Evolutionary conservation across 2,113 vertebrate species (phyloP).

Genomic region (Oncorhynchus nerka): DNA sequence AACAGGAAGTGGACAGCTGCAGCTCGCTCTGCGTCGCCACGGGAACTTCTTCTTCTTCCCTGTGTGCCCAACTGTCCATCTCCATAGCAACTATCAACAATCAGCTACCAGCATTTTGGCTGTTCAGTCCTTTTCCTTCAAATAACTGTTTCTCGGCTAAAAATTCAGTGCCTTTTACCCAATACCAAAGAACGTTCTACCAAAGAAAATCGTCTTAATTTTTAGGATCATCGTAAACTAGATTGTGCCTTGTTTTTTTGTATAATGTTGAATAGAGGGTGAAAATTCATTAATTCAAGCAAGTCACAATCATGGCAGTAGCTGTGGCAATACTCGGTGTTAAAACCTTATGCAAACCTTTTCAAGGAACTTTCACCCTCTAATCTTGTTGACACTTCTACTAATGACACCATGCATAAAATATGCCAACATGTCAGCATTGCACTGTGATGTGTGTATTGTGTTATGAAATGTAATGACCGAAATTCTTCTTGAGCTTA

Average conservation of each 20-base stretch:
- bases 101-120: neutral
- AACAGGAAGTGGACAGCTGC: constrained; percentile 57
- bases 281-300: too few relatives aligned
- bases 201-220: neutral
- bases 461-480: constrained; percentile 19
- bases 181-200: neutral
- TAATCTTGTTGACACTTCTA: too few relatives aligned
- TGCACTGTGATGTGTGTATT: neutral
- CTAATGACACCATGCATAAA: too few relatives aligned
- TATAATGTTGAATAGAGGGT: neutral
- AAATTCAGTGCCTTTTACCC: neutral
- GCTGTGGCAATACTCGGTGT: neutral
- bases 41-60: neutral
- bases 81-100: neutral
- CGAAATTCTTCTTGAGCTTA: constrained; percentile 13
- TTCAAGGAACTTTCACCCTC: neutral
- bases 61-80: neutral
- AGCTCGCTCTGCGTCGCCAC: neutral
- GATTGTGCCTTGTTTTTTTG: constrained; percentile 32
- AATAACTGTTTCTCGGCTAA: neutral
- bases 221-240: neutral
- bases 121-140: neutral
- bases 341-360: neutral
- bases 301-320: too few relatives aligned
- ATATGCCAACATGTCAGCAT: neutral